phyloP scores from a whole-genome alignment of 2,113 vertebrate species.

The Alouatta palliata region DNA sequence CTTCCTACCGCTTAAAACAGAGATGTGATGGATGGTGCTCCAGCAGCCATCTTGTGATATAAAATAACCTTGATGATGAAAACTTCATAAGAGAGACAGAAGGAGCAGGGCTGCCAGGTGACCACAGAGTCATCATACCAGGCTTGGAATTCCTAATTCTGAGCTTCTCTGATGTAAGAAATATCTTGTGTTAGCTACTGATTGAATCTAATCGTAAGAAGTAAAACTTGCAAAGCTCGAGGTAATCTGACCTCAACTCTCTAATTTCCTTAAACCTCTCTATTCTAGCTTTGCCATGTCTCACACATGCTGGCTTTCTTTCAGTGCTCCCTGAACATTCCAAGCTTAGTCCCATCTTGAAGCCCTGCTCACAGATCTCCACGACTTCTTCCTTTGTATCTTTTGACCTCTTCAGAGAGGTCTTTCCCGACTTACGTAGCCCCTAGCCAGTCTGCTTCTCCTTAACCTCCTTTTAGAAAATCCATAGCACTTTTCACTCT shows the following conservation, averaged over 20 bases:
- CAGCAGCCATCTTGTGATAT: not conserved
- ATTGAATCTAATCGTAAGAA: not conserved
- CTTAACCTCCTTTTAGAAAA: not conserved
- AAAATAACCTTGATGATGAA: not conserved
- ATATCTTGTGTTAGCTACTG: not conserved
- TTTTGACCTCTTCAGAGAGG: not conserved
- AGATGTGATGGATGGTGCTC: not conserved
- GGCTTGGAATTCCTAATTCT: not conserved
- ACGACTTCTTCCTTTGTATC: not conserved
- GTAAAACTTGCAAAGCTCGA: not conserved
- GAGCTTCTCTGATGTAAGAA: not conserved
- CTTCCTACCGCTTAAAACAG: not conserved
- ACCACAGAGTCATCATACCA: fast-evolving
- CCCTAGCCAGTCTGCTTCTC: not conserved
- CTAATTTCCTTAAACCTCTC: not conserved
- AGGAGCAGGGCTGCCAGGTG: not conserved
- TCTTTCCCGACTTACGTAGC: not conserved
- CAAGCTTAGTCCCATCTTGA: not conserved
- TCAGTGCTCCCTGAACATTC: not conserved
- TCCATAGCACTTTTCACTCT: not conserved
- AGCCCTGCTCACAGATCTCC: not conserved
- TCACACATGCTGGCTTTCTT: not conserved
- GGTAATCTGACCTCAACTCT: not conserved
- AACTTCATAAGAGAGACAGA: not conserved
- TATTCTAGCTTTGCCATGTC: not conserved